Conservation (phyloP, 2,113 vertebrate species). For the Pyxicephalus adspersus region DNA sequence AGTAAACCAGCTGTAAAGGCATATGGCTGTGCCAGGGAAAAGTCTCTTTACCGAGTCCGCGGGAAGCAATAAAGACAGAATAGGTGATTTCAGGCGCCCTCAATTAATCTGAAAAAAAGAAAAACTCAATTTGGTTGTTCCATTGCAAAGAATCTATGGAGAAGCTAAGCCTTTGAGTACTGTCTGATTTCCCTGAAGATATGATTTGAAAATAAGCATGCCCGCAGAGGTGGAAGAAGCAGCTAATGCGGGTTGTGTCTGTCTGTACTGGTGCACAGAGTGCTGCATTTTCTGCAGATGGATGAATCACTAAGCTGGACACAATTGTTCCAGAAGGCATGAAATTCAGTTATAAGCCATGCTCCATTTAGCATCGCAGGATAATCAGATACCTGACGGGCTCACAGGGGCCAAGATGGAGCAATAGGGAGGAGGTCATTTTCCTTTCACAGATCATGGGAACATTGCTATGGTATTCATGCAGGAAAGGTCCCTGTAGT, state of each 20-base stretch:
- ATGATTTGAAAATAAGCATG: background rate
- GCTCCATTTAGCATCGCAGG: constrained; percentile 49
- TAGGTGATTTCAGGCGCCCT: too few relatives aligned
- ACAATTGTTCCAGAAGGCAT: constrained; percentile 60
- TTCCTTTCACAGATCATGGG: constrained; percentile 38
- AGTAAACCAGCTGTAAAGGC: too few relatives aligned
- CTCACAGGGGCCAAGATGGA: background rate
- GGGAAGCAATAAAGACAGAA: too few relatives aligned
- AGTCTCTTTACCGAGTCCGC: too few relatives aligned
- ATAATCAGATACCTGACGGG: constrained; percentile 50
- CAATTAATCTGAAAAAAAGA: too few relatives aligned
- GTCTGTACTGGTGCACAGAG: background rate
- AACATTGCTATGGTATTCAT: constrained; percentile 35
- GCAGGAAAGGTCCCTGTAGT: constrained; percentile 34
- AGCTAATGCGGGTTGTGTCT: background rate
- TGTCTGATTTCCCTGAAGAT: background rate
- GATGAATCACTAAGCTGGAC: constrained; percentile 57
- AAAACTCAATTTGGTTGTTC: too few relatives aligned
- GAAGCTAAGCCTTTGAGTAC: background rate
- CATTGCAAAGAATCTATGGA: background rate
- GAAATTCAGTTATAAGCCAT: constrained; percentile 59
- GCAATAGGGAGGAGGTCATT: background rate
- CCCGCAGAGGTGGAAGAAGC: constrained; percentile 11
- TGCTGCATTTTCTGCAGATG: constrained; percentile 35
- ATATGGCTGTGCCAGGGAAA: too few relatives aligned